phyloP scores from a whole-genome alignment of 1,140 invertebrate species.

The Pseudobourletiella spinata region DNA sequence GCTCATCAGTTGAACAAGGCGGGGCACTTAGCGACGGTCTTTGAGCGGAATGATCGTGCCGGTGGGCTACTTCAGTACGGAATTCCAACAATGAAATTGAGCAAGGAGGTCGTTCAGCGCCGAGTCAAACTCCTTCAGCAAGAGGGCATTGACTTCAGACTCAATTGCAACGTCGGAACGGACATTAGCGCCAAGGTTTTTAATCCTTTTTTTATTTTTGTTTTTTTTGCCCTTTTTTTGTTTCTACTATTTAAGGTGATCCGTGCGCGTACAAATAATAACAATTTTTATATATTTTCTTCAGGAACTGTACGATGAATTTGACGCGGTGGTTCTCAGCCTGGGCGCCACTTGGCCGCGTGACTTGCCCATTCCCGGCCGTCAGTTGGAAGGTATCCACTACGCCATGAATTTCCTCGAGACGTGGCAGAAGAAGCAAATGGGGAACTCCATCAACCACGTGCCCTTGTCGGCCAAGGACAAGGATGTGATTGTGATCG shows the following conservation, averaged over 20 bases:
- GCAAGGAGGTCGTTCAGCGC: slow-evolving; percentile 83
- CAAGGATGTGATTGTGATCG: slow-evolving; percentile 94
- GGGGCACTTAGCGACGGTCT: slow-evolving; percentile 86
- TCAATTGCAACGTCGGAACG: slow-evolving; percentile 82
- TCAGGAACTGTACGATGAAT: slow-evolving; percentile 56
- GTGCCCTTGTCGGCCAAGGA: slow-evolving; percentile 69
- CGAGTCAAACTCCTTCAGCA: slow-evolving; percentile 75
- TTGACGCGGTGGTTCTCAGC: slow-evolving; percentile 81
- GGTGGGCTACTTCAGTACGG: slow-evolving; percentile 95
- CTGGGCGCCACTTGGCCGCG: slow-evolving; percentile 94
- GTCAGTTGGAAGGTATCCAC: slow-evolving; percentile 81
- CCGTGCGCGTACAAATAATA: no score
- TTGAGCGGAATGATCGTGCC: slow-evolving; percentile 88
- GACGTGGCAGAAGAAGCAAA: slow-evolving; percentile 81
- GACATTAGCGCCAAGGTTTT: slow-evolving; percentile 66
- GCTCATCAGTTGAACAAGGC: slow-evolving; percentile 97
- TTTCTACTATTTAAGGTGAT: no score
- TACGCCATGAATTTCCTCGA: slow-evolving; percentile 98
- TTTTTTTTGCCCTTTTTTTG: slow-evolving; percentile 18
- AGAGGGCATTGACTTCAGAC: slow-evolving; percentile 88
- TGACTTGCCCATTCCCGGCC: slow-evolving; percentile 71
- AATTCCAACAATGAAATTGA: slow-evolving; percentile 96
- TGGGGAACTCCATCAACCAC: slow-evolving; percentile 54
- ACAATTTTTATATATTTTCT: no score
- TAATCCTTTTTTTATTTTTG: not conserved